Evolutionary conservation across 2,888 invertebrate species (phyloP), one percentile per base, ranked within the genome.

Genomic region (Caenorhabditis virilis): DNA sequence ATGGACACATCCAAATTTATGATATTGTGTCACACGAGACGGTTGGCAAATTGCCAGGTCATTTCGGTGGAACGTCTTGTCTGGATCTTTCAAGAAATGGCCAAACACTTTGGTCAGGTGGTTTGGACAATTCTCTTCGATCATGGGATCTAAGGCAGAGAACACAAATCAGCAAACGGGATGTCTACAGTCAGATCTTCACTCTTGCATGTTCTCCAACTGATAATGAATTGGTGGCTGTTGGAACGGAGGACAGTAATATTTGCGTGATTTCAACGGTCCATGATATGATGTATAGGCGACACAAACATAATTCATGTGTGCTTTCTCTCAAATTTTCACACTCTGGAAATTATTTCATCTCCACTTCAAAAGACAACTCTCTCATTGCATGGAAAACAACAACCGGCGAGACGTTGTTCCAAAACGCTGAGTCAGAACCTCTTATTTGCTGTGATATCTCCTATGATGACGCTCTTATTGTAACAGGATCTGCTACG

Each of bases 381-480:
- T 87, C 92, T 79, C 88, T 94, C 75, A 93, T 94, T 85, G 92
- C 92, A 36, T 95, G 93, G 93, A 88, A 93, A 84, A 92, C 93
- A 78, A 94, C 94, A 0, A 93, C 93, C 82, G 93, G 93, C 53
- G 92, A 92, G 67, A 91, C 91, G 81, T 92, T 94, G 87, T 93
- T 93, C 59, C 84, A 87, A 85, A 85, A 86, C 23, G 93, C 93
- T 87, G 95, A 95, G 87, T 91, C 92, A 27, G 93, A 93, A 68
- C 93, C 93, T 80, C 94, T 95, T 78, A 88, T 95, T 72, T 93
- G 93, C 86, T 95, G 94, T 87, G 95, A 95, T 88, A 94, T 95
- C 83, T 93, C 94, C 51, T 89, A 91, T 51, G 94, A 95, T 86
- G 94, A 95, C 87, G 93, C 93, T 84, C 93, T 92, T 87, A 93